A percentile compares a stretch with the other conserved stretches of the same genome.
Evolutionary conservation across 2,113 vertebrate genomes (phyloP).

Genomic region (Brienomyrus longianalis): DNA sequence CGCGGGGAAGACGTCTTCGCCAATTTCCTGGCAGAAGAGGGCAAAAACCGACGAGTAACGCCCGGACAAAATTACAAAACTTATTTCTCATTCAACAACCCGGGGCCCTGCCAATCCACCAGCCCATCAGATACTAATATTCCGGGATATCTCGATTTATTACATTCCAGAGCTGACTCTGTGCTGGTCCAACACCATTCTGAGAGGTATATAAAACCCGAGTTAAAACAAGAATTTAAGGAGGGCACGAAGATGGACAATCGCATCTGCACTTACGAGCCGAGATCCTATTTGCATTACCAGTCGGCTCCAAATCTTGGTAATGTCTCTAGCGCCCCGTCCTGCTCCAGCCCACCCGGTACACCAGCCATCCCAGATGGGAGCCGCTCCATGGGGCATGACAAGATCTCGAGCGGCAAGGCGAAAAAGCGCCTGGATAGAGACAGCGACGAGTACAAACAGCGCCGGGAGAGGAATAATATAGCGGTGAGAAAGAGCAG

Average conservation of each 20-base stretch:
- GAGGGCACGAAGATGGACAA: slow-evolving; percentile 76
- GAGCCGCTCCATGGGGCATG: slow-evolving; percentile 64
- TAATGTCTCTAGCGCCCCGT: slow-evolving; percentile 85
- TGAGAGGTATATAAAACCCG: slow-evolving; percentile 64
- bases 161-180: slow-evolving; percentile 85
- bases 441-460: slow-evolving; percentile 91
- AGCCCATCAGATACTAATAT: slow-evolving; percentile 51
- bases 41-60: slow-evolving; percentile 67
- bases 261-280: slow-evolving; percentile 71
- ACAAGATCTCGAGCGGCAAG: slow-evolving; percentile 69
- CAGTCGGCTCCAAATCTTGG: slow-evolving; percentile 87
- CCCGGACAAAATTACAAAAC: slow-evolving; percentile 68
- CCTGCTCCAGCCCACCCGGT: slow-evolving; percentile 86
- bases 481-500: slow-evolving; percentile 96
- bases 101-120: slow-evolving; percentile 66
- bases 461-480: slow-evolving; percentile 92
- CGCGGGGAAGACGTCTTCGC: slow-evolving; percentile 59
- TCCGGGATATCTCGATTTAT: slow-evolving; percentile 71
- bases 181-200: slow-evolving; percentile 75
- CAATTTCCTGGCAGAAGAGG: slow-evolving; percentile 70
- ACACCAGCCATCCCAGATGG: slow-evolving; percentile 81
- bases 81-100: slow-evolving; percentile 72
- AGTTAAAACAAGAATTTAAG: slow-evolving; percentile 58
- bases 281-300: slow-evolving; percentile 85
- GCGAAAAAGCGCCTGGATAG: slow-evolving; percentile 91